phyloP scores from a whole-genome alignment of 92 coral and sea anemone species.

The Desmophyllum pertusum region DNA sequence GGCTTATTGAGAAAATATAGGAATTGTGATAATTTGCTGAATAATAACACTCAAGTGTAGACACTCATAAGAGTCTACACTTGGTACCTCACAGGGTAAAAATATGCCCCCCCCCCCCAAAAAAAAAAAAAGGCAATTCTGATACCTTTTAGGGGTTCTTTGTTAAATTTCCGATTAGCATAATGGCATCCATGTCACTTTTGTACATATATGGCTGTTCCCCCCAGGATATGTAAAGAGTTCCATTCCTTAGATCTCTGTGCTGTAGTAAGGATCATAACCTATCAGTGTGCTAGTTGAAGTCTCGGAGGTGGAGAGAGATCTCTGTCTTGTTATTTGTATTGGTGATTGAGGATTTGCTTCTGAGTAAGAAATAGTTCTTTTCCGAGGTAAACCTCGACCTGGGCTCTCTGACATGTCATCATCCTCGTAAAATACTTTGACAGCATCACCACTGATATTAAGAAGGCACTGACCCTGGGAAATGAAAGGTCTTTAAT shows the following conservation, averaged over 20 bases:
- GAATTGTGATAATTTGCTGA: too few relatives aligned
- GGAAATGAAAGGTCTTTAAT: background rate
- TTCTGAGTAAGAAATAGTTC: conserved; percentile 71
- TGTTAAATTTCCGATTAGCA: too few relatives aligned
- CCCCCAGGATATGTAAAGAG: too few relatives aligned
- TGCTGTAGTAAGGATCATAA: conserved; percentile 25
- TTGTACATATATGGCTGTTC: too few relatives aligned
- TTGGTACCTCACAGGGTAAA: too few relatives aligned
- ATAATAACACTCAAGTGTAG: too few relatives aligned
- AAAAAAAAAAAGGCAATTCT: too few relatives aligned
- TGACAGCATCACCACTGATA: conserved; percentile 94
- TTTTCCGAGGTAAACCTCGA: conserved; percentile 69
- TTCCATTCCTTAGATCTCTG: conserved; percentile 22
- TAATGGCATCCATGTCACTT: too few relatives aligned
- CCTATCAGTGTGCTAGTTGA: conserved; percentile 12
- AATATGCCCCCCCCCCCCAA: too few relatives aligned
- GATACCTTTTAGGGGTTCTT: too few relatives aligned
- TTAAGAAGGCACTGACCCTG: conserved; percentile 94
- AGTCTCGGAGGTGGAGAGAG: conserved; percentile 61
- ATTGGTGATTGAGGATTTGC: conserved; percentile 56
- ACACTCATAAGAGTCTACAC: too few relatives aligned
- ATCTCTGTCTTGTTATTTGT: conserved; percentile 64
- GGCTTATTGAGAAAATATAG: too few relatives aligned
- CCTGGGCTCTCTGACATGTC: conserved; percentile 56
- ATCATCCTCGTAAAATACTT: conserved; percentile 80